phyloP scores from a whole-genome alignment of 2,888 invertebrate genomes.

The Napeogenes inachia region DNA sequence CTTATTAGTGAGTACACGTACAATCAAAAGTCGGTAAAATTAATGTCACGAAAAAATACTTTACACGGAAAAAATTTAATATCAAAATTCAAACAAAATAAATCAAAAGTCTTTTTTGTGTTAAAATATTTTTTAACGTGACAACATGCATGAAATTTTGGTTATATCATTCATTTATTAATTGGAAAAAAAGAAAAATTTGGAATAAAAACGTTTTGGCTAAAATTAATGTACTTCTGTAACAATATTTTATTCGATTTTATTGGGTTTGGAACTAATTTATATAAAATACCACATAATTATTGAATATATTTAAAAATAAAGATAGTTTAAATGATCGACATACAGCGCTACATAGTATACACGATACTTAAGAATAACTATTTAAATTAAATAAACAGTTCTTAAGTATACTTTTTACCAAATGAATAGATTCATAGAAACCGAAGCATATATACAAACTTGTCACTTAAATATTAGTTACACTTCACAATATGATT shows the following conservation, averaged over 20 bases:
- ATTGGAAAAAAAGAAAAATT: conserved; percentile 14
- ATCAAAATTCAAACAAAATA: not conserved
- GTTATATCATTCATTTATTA: conserved; percentile 22
- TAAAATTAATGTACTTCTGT: not conserved
- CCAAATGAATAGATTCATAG: too few relatives aligned
- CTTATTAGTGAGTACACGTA: conserved; percentile 72
- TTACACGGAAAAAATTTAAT: not conserved
- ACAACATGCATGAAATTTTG: conserved; percentile 25
- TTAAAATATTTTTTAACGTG: conserved; percentile 22
- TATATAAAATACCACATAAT: too few relatives aligned
- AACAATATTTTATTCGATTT: not conserved
- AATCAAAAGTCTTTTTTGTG: conserved; percentile 4
- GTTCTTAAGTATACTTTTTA: too few relatives aligned
- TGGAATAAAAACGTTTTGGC: conserved; percentile 14
- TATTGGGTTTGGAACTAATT: too few relatives aligned
- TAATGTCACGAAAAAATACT: conserved; percentile 37
- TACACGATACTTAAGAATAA: too few relatives aligned
- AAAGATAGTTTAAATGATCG: too few relatives aligned
- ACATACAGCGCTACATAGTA: too few relatives aligned
- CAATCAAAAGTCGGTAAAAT: conserved; percentile 52
- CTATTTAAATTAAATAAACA: too few relatives aligned
- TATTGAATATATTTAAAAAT: too few relatives aligned
- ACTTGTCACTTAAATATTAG: too few relatives aligned
- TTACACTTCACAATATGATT: too few relatives aligned
- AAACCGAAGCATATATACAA: too few relatives aligned